Base-by-base conservation (phyloP, 2,797 vertebrate genomes). In the Perodicticus potto region DNA sequence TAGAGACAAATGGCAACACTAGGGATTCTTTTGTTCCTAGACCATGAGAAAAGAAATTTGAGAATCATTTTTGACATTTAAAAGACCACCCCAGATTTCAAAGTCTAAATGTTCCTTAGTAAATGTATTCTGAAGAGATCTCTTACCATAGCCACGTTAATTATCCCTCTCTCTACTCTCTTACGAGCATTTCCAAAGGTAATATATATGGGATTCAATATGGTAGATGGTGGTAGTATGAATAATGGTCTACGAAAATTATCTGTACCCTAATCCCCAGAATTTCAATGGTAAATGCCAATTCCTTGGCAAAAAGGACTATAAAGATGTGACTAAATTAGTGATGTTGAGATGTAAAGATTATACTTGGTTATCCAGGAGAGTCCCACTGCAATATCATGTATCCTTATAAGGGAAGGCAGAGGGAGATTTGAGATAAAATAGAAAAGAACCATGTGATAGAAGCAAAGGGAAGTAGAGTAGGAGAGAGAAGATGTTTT, bases 21-120 rank as follows among this genome's bases (percentile, higher is more conserved):
- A 69, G 32, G 49, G 12, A 74, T 83, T 61, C 8, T 77, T 89
- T 57, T 70, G 34, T 2, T 29, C 67, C 55, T 17, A 25, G 6
- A 1, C 19, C 59, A 17, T 29, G 5, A 1, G 34, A 72, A 89
- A 89, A 93, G 32, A 81, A 93, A 49, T 85, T 67, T 70, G 67
- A 91, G 40, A 91, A 81, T 84, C 20, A 65, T n/a, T 53, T 74
- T 83, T 92, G 49, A 53, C 40, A 40, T 74, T 67, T 43, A 83
- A 84, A 82, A 67, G 43, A 89, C 22, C 16, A 91, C 34, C 0
- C 32, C 40, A 77, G 2, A 8, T 73, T 86, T 73, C 25, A 49
- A 86, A 93, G 49, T 86, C 69, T 73, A n/a, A 78, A 19, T 76
- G 69, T 74, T 53, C 89, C 19, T 49, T 34, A 22, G 14, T 34